A percentile compares a stretch with the other conserved stretches of the same genome.
Conservation (phyloP, 2,113 vertebrate species). For the Thoracochromis brauschi region DNA sequence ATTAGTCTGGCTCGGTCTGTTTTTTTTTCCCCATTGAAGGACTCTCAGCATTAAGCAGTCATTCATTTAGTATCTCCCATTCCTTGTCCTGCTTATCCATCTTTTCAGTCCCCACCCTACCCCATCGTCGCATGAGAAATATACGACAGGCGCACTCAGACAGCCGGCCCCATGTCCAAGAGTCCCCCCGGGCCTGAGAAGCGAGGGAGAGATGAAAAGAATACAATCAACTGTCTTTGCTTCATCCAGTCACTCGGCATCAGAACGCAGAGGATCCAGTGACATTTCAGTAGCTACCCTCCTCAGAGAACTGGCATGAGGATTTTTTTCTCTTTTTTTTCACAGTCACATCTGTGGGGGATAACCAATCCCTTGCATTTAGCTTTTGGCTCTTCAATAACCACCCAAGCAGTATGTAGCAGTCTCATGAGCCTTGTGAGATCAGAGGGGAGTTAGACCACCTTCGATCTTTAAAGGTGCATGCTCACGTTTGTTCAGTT, state of each 20-base stretch:
- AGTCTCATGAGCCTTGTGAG: background rate
- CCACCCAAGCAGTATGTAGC: background rate
- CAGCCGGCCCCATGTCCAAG: background rate
- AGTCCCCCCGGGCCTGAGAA: background rate
- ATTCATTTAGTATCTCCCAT: conserved; percentile 34
- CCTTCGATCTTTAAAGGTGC: conserved; percentile 14
- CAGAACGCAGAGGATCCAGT: background rate
- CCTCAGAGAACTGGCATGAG: background rate
- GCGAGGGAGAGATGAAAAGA: background rate
- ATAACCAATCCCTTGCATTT: background rate
- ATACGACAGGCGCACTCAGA: conserved; percentile 22
- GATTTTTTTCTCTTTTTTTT: background rate
- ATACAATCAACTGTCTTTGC: background rate
- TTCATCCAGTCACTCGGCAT: background rate
- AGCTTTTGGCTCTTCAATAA: background rate
- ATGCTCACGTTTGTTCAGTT: background rate
- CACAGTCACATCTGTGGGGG: background rate
- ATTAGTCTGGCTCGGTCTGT: conserved; percentile 47
- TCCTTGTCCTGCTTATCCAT: background rate
- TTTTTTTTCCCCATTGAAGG: conserved; percentile 6
- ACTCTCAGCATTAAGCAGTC: conserved; percentile 22
- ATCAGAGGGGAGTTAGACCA: background rate
- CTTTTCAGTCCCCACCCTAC: background rate
- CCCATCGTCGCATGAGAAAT: background rate
- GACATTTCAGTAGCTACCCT: conserved; percentile 27